Base-by-base conservation (phyloP, 2,113 vertebrate genomes). In the Halcyon malimbica region DNA sequence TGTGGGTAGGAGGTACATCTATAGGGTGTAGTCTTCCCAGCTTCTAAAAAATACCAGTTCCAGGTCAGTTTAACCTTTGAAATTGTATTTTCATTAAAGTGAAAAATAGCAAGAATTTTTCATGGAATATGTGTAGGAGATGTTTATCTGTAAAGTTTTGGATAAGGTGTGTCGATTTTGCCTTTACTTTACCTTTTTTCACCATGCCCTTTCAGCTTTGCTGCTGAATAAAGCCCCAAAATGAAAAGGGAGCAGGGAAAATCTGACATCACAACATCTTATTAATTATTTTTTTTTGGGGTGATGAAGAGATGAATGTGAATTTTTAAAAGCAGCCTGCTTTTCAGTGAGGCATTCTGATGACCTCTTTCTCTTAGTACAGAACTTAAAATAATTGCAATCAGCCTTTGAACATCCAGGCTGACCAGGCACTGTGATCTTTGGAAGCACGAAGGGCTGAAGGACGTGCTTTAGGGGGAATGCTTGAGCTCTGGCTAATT, bases 1-100 rank as follows among this genome's bases (percentile, higher is more conserved):
- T 88, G 62, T 63, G 35, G 62, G 42, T 56, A 87, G 62, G 60
- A 85, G 12, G 31, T 20, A 8, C 0, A 1, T 11, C 8, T 46
- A 7, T 5, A 37, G 4, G 5, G 7, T 25, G 10, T 48, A 17
- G 14, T 37, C 18, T 76, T 17, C 48, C 78, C 23, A 67, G 41
- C 7, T 53, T 15, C 41, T 60, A 8, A 59, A 69, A 90, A 11
- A 11, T 54, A 10, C 11, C 6, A 21, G 3, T 25, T 81, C 6
- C 1, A 5, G 18, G 33, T 74, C 13, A 46, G 0, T 41, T 67
- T 7, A 59, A 50, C 1, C 0, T 23, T 51, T 89, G 29, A 25
- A 16, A 65, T 4, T 51, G 13, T 20, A 9, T 59, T 80, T 74
- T 28, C 8, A 29, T 41, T 60, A 50, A 79, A 76, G 23, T 13